Percentiles rank a stretch among this genome's conserved stretches.
Conservation (phyloP, 2,113 vertebrate genomes). For the Passerina amoena region DNA sequence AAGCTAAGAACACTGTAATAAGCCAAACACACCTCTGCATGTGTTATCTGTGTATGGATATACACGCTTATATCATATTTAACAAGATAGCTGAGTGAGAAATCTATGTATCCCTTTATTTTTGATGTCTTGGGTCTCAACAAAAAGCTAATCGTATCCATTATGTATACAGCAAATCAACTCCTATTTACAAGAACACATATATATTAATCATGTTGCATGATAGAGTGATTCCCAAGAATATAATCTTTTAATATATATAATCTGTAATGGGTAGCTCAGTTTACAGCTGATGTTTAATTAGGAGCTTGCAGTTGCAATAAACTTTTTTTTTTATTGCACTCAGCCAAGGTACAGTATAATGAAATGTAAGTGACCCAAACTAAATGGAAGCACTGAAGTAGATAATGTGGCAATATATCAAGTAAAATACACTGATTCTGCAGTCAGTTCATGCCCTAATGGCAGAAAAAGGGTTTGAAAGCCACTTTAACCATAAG, state of each 20-base stretch:
- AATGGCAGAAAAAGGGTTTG: slow-evolving; percentile 60
- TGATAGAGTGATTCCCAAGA: slow-evolving; percentile 53
- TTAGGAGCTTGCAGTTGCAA: slow-evolving; percentile 62
- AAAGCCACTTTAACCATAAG: slow-evolving; percentile 72
- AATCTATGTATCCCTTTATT: slow-evolving; percentile 20
- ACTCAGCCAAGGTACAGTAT: slow-evolving; percentile 47
- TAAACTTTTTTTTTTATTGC: slow-evolving; percentile 62
- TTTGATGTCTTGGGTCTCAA: slow-evolving; percentile 30
- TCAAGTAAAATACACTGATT: slow-evolving; percentile 54
- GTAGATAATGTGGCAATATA: slow-evolving; percentile 26
- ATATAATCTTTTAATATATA: slow-evolving; percentile 58
- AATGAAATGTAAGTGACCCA: slow-evolving; percentile 60
- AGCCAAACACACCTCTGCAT: background rate
- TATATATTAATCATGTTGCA: slow-evolving; percentile 48
- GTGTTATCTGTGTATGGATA: background rate
- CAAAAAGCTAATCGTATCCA: slow-evolving; percentile 47
- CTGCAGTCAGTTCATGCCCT: slow-evolving; percentile 62
- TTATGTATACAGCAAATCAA: slow-evolving; percentile 39
- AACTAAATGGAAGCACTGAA: slow-evolving; percentile 43
- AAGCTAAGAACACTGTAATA: background rate
- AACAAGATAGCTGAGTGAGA: background rate
- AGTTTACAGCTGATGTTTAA: slow-evolving; percentile 68
- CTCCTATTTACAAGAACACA: slow-evolving; percentile 42
- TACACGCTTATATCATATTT: slow-evolving; percentile 9
- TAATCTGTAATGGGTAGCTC: slow-evolving; percentile 56